Percentiles rank a stretch among this genome's conserved stretches.
Evolutionary conservation across 2,797 vertebrate species (phyloP).

Genomic region (Kryptolebias ocellatus): DNA sequence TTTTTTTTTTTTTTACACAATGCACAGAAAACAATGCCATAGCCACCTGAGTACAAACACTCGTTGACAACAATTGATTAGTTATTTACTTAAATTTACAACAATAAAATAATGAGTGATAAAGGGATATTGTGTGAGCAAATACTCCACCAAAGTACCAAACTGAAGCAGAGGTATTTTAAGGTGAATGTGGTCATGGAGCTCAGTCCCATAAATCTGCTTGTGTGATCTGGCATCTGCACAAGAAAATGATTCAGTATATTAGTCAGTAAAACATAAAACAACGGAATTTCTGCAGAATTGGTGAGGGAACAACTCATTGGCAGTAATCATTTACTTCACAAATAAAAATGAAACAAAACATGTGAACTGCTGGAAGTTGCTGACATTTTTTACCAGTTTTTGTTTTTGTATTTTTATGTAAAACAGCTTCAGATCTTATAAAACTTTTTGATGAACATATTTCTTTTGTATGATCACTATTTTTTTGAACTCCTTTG

Average conservation of each 20-base stretch:
- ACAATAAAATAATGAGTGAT: neutral
- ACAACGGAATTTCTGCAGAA: slow-evolving; percentile 55
- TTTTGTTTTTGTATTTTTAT: too few species aligned
- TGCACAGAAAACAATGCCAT: too few species aligned
- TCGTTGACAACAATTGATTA: neutral
- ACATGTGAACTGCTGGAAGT: slow-evolving; percentile 50
- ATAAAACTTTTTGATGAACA: slow-evolving; percentile 40
- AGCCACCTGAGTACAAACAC: neutral
- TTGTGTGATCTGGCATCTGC: slow-evolving; percentile 57
- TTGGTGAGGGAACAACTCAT: slow-evolving; percentile 59
- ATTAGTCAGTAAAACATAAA: slow-evolving; percentile 69
- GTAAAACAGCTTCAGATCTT: slow-evolving; percentile 34
- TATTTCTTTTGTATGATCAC: slow-evolving; percentile 19
- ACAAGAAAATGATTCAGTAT: slow-evolving; percentile 65
- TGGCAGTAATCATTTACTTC: slow-evolving; percentile 57
- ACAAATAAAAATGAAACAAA: slow-evolving; percentile 73
- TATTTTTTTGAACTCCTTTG: too few species aligned
- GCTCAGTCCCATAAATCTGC: slow-evolving; percentile 67
- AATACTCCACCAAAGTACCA: slow-evolving; percentile 5
- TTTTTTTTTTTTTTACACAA: too few species aligned
- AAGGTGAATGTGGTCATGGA: slow-evolving; percentile 60
- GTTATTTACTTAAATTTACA: slow-evolving; percentile 4
- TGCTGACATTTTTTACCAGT: slow-evolving; percentile 16
- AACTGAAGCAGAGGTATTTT: slow-evolving; percentile 54
- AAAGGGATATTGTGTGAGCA: neutral